A percentile compares a stretch with the other conserved stretches of the same genome.
Conservation (phyloP, 1,140 invertebrate genomes). For the Heliothis subflexa region DNA sequence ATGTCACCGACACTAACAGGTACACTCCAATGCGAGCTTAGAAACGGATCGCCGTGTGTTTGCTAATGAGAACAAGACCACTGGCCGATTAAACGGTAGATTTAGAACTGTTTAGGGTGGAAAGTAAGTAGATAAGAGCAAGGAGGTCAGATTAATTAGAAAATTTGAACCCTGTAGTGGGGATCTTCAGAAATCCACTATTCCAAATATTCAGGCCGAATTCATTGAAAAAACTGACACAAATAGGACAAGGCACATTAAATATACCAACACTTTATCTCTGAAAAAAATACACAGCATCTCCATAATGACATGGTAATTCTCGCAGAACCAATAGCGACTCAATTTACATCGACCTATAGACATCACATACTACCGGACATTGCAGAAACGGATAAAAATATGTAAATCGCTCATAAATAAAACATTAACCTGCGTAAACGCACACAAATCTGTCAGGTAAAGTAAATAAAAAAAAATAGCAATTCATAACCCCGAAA, state of each 20-base stretch:
- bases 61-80: slow-evolving; percentile 11
- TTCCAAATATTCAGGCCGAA: too few relatives aligned
- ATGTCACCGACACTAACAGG: not conserved
- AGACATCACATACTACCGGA: slow-evolving; percentile 1
- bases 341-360: slow-evolving; percentile 28
- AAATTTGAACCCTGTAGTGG: too few relatives aligned
- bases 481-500: slow-evolving; percentile 47
- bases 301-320: not conserved
- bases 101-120: not conserved
- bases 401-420: slow-evolving; percentile 29
- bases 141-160: not conserved
- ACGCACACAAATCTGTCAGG: slow-evolving; percentile 26
- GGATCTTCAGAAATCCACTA: too few relatives aligned
- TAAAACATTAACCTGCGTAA: slow-evolving; percentile 28
- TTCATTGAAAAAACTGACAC: not conserved
- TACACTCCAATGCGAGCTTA: not conserved
- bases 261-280: not conserved
- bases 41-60: slow-evolving; percentile 1
- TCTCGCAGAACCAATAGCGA: not conserved
- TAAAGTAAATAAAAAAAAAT: slow-evolving; percentile 30
- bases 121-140: not conserved
- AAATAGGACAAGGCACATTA: not conserved
- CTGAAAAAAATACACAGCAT: not conserved
- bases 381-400: slow-evolving; percentile 27
- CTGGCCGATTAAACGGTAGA: not conserved